Percentiles rank a stretch among this genome's conserved stretches.
Conservation (phyloP, 1,140 invertebrate genomes). For the Drepana arcuata region DNA sequence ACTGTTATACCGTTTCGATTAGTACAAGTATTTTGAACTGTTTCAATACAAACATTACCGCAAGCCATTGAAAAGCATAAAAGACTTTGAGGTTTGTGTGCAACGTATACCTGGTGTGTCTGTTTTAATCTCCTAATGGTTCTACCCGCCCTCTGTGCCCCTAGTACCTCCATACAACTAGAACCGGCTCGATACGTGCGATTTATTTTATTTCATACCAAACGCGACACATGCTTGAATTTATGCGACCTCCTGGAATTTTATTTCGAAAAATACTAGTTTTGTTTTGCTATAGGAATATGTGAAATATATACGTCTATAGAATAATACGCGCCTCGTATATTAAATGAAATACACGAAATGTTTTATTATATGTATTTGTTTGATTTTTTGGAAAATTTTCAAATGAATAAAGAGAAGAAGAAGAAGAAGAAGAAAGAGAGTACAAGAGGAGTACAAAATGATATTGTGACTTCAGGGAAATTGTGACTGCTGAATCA, state of each 20-base stretch:
- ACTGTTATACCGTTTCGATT: too few relatives aligned
- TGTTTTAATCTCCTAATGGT: slow-evolving; percentile 48
- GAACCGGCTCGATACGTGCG: neutral
- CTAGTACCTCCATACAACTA: neutral
- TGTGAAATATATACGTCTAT: neutral
- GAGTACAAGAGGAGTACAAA: too few relatives aligned
- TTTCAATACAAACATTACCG: too few relatives aligned
- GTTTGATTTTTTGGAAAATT: slow-evolving; percentile 1
- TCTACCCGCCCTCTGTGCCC: slow-evolving; percentile 8
- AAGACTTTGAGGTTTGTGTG: slow-evolving; percentile 15
- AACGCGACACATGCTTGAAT: too few relatives aligned
- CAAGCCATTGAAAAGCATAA: too few relatives aligned
- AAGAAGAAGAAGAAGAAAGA: neutral
- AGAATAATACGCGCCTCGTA: too few relatives aligned
- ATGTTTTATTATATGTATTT: too few relatives aligned
- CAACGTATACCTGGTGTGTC: slow-evolving; percentile 27
- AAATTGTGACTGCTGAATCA: too few relatives aligned
- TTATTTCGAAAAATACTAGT: slow-evolving; percentile 8
- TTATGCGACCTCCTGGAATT: too few relatives aligned
- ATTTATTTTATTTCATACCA: neutral
- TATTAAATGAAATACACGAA: too few relatives aligned
- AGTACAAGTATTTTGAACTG: too few relatives aligned
- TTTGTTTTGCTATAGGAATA: neutral
- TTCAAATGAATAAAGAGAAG: neutral
- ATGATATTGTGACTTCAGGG: too few relatives aligned